Percentiles rank a stretch among this genome's conserved stretches.
Evolutionary conservation across 2,797 vertebrate genomes (phyloP).

Genomic region (Gorsachius magnificus): DNA sequence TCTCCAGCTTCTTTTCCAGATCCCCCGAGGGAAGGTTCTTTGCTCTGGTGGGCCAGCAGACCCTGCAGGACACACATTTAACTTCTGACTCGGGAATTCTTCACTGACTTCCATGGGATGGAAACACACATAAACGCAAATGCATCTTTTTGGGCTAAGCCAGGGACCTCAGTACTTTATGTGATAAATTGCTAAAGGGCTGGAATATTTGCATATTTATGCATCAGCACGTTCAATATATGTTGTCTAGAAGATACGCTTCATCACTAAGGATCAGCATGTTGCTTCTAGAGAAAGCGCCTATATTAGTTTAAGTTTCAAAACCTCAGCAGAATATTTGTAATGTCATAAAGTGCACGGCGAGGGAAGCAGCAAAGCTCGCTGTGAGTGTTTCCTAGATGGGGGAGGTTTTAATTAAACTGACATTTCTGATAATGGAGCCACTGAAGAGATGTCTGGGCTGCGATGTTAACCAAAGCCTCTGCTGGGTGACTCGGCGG

Average conservation of each 20-base stretch:
- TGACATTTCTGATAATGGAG: not conserved
- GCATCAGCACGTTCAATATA: accelerated
- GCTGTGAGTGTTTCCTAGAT: not conserved
- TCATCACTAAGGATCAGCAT: not conserved
- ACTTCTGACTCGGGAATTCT: not conserved
- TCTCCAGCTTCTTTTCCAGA: not conserved
- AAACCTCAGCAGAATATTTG: not conserved
- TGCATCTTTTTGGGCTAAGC: not conserved
- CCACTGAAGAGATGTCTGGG: not conserved
- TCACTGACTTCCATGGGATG: not conserved
- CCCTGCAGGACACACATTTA: not conserved
- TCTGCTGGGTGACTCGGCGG: not conserved
- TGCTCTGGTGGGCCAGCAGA: not conserved
- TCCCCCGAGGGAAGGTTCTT: not conserved
- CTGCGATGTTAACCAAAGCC: not conserved
- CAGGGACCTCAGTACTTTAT: not conserved
- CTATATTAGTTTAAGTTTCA: not conserved
- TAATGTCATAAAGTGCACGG: accelerated
- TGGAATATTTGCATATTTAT: accelerated
- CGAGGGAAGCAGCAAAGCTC: not conserved
- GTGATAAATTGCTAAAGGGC: too few species aligned
- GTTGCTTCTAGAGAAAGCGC: not conserved
- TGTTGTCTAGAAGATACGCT: not conserved
- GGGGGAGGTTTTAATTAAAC: constrained; percentile 8
- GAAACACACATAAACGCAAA: accelerated